Conservation (phyloP, 1,140 invertebrate genomes). For the Penaeus chinensis region DNA sequence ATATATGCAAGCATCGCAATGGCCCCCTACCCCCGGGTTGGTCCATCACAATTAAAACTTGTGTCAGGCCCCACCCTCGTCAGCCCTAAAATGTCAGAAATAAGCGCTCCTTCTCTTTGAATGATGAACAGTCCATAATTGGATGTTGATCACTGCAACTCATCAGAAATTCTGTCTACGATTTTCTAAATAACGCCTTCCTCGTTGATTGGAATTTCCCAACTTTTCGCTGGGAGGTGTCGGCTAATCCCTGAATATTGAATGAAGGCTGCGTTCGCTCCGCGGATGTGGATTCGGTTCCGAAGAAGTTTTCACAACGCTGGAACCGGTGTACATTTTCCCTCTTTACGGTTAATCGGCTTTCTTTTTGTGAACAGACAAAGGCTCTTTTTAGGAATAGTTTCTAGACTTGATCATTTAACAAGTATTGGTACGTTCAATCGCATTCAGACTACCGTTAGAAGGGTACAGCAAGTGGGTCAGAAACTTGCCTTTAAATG, state of each 20-base stretch:
- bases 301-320: neutral
- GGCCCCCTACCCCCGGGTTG: too few species aligned
- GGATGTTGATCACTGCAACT: conserved; percentile 59
- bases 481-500: too few species aligned
- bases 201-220: conserved; percentile 59
- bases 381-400: too few species aligned
- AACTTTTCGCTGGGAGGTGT: conserved; percentile 54
- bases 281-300: conserved; percentile 11
- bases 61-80: too few species aligned
- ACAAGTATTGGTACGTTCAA: too few species aligned
- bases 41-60: too few species aligned
- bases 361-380: neutral
- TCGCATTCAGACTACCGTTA: too few species aligned
- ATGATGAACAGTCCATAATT: conserved; percentile 55
- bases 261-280: conserved; percentile 47
- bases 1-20: too few species aligned
- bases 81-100: conserved; percentile 3
- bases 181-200: conserved; percentile 61
- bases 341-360: neutral
- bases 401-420: too few species aligned
- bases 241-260: conserved; percentile 60
- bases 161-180: conserved; percentile 60
- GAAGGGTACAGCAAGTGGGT: too few species aligned
- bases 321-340: neutral
- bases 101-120: conserved; percentile 6